Evolutionary conservation across 2,113 vertebrate genomes (phyloP).

Genomic region (Mustela lutreola): DNA sequence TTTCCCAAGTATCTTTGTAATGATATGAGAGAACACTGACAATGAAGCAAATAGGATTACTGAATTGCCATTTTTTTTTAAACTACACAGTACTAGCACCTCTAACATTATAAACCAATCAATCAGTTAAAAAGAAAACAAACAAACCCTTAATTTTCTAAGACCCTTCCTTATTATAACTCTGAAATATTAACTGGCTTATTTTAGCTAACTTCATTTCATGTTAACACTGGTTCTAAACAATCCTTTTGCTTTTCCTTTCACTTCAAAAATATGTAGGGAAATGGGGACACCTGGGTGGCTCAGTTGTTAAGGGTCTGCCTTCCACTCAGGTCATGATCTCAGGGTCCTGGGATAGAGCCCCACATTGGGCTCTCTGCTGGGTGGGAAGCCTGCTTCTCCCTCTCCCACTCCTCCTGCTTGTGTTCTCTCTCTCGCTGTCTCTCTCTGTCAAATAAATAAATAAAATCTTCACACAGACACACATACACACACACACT

Average conservation of each 20-base stretch:
- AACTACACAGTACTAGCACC: neutral
- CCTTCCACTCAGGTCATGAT: neutral
- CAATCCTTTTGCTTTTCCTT: neutral
- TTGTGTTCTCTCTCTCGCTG: no score
- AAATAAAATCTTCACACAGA: no score
- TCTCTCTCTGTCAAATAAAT: no score
- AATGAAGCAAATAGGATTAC: conserved; percentile 5
- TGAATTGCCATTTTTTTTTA: neutral
- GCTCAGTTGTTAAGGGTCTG: neutral
- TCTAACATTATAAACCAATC: neutral
- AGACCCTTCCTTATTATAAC: neutral
- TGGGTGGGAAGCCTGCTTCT: neutral
- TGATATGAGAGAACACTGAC: conserved; percentile 40
- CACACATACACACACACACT: no score
- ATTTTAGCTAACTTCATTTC: neutral
- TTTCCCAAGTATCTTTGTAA: neutral
- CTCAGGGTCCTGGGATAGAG: neutral
- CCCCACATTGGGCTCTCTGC: neutral
- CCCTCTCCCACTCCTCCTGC: neutral
- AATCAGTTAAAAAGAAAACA: conserved; percentile 59
- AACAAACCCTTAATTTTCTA: neutral
- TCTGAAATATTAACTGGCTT: conserved; percentile 3
- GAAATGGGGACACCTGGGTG: neutral
- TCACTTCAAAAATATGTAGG: neutral
- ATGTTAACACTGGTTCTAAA: neutral